Evolutionary conservation across 2,797 vertebrate species (phyloP), one percentile per base, ranked within the genome.

Genomic region (Strix occidentalis): DNA sequence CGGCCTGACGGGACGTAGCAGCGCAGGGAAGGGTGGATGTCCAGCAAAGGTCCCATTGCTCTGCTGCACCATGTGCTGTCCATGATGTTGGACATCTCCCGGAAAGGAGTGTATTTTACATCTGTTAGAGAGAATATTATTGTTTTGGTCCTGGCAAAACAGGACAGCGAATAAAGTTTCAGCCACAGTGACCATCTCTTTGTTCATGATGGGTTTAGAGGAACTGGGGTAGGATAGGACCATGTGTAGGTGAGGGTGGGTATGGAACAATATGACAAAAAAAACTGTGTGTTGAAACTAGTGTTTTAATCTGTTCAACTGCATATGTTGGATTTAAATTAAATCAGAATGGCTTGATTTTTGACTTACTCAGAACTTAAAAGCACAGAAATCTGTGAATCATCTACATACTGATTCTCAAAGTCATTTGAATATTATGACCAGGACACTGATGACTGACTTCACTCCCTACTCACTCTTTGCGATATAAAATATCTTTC

Each of bases 21-120:
- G 60, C 2, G 17, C 25, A 1, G 0, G 3, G 31, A 45, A 53
- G 46, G 10, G 17, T 25, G 5, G 28, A 4, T 1, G 4, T 17
- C 17, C 84, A 35, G 43, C n/a, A 29, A 66, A 54, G 26, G 26
- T 10, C 46, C 25, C 43, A 1, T 33, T 29, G 39, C 26, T 65
- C 28, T 4, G 7, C 54, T 54, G 5, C 48, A 2, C 37, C 16
- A 0, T 1, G 21, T 21, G 7, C 6, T 43, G 28, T 31, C 29
- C 25, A 0, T 8, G 26, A 33, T 39, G 23, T 29, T 11, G 17
- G 9, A 9, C 9, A 13, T 17, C 41, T 56, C 31, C 5, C 8
- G 28, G 15, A 20, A 9, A 68, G 4, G 13, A 12, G 6, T 9
- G 0, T 4, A 10, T 33, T 72, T 60, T 48, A 18, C 12, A 5